Evolutionary conservation across 2,888 invertebrate species (phyloP).

Genomic region (Apamea anceps): DNA sequence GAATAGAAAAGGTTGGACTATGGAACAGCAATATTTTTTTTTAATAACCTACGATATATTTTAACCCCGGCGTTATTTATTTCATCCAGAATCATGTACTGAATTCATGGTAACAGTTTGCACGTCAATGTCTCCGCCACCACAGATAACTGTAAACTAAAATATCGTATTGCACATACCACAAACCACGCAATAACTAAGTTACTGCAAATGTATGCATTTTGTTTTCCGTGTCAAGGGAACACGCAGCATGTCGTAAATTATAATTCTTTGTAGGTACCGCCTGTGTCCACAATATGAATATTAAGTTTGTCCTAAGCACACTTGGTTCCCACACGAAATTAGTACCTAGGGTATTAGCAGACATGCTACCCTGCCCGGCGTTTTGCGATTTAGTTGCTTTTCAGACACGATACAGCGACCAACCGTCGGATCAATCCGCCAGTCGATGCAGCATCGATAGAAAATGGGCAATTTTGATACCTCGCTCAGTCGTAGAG

Average conservation of each 20-base stretch:
- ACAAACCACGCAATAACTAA: slow-evolving; percentile 40
- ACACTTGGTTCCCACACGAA: slow-evolving; percentile 45
- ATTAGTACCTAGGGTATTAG: background rate
- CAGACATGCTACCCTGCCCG: background rate
- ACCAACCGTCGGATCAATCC: background rate
- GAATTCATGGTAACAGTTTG: too few relatives aligned
- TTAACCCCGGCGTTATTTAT: too few relatives aligned
- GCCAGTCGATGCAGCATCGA: background rate
- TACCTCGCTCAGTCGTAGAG: background rate
- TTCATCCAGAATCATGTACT: too few relatives aligned
- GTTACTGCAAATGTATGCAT: slow-evolving; percentile 42
- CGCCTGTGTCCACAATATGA: slow-evolving; percentile 34
- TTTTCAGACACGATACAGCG: background rate
- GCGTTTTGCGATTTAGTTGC: background rate
- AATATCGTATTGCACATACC: slow-evolving; percentile 36
- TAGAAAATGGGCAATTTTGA: background rate
- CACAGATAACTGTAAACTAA: background rate
- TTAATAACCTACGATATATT: too few relatives aligned
- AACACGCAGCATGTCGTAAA: slow-evolving; percentile 36
- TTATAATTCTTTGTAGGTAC: slow-evolving; percentile 33
- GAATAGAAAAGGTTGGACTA: background rate
- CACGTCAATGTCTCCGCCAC: too few relatives aligned
- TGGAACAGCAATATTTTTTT: too few relatives aligned
- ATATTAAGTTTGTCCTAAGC: slow-evolving; percentile 49
- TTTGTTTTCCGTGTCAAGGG: slow-evolving; percentile 53